Base-by-base conservation (phyloP, 2,888 invertebrate species). In the Agonum fuliginosum region DNA sequence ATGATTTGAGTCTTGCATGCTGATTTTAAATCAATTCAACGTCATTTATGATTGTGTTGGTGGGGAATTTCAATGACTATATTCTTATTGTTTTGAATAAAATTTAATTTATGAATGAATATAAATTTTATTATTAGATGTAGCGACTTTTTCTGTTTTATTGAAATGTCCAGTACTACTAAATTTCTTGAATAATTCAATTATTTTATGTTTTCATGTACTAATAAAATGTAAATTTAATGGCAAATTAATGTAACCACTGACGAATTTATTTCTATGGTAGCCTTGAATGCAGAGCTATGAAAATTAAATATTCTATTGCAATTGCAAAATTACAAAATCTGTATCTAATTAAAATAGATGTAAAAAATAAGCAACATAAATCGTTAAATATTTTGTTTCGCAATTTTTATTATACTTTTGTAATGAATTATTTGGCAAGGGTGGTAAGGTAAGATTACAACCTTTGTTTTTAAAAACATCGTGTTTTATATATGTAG, bases 71-170 rank as follows among this genome's bases (percentile, higher is more conserved):
- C 37, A 0, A 37, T 37, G 37, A 37, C 37, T 37, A 4, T 37
- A 8, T 37, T 37, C 37, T 22, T 54, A 54, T 54, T 54, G 54
- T 54, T 54, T 43, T 27, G 12, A 54, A 54, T 54, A 54, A 54
- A 54, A 54, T 24, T 54, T 54, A 54, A 54, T 54, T 54, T 54
- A 54, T 54, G 54, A 54, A 54, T 54, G 54, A 54, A 24, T 54
- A 54, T 54, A 54, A 54, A 54, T 54, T 54, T 54, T 54, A 54
- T 54, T 10, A 37, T 37, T 10, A 37, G 37, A 37, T 12, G 37
- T 37, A 12, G 10, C 37, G 37, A 37, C n/a, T 37, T 37, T 37
- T 37, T 37, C n/a, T n/a, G n/a, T n/a, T n/a, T n/a, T n/a, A n/a
- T n/a, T 37, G n/a, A n/a, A 37, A 37, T 37, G 37, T n/a, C 37